Conservation (phyloP, 1,140 invertebrate species). For the Chrysopa pallens region DNA sequence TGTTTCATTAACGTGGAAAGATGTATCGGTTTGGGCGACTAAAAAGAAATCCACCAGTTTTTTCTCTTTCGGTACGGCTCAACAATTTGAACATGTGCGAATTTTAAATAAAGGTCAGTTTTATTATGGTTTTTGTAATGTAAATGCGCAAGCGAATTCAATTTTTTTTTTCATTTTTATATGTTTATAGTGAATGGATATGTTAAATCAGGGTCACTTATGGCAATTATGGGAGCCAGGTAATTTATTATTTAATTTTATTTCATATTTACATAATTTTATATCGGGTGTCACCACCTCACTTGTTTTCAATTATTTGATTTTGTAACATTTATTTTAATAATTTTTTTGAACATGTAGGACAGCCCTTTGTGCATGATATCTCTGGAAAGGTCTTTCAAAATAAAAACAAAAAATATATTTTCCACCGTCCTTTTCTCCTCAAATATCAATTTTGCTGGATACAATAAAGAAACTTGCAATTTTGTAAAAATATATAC, state of each 20-base stretch:
- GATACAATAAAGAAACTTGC: too few relatives aligned
- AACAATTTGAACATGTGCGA: neutral
- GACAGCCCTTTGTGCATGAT: too few relatives aligned
- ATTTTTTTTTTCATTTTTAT: conserved; percentile 1
- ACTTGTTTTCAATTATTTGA: too few relatives aligned
- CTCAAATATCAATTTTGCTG: too few relatives aligned
- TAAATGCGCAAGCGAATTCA: neutral
- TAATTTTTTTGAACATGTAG: too few relatives aligned
- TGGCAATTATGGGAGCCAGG: conserved; percentile 29
- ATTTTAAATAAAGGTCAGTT: neutral
- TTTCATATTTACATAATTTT: conserved; percentile 1
- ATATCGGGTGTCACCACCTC: too few relatives aligned
- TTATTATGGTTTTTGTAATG: neutral
- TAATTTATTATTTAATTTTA: conserved; percentile 10
- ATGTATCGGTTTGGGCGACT: neutral
- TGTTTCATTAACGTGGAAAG: neutral
- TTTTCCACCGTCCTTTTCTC: too few relatives aligned
- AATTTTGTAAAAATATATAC: too few relatives aligned
- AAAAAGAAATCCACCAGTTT: neutral
- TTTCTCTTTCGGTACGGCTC: neutral
- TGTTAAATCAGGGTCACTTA: conserved; percentile 19
- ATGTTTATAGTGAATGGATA: conserved; percentile 24
- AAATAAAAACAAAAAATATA: too few relatives aligned
- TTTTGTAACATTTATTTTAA: too few relatives aligned
- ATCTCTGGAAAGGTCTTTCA: too few relatives aligned